Evolutionary conservation across 2,797 vertebrate genomes (phyloP), one percentile per base, ranked within the genome.

Genomic region (Alauda arvensis): DNA sequence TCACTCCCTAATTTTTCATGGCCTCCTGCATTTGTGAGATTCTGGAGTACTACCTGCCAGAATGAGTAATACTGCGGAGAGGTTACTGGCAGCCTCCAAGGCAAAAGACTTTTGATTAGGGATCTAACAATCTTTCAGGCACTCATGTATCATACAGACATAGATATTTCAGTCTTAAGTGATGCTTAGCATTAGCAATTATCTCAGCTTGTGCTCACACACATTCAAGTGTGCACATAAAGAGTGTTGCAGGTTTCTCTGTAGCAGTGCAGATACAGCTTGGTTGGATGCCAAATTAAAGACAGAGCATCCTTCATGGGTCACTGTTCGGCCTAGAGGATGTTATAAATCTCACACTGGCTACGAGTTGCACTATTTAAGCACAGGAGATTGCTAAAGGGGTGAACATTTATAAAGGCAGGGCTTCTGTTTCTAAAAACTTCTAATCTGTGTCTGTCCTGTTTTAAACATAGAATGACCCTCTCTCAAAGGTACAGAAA

Each of bases 281-380:
- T 91, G 78, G 77, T 72, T 89, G 63, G 55, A 69, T 93, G 77
- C 74, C 87, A 94, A 92, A 92, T 91, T 83, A 85, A 92, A 95
- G 76, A 82, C 83, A 76, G 78, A 89, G 59, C 66, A 94, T 91
- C 92, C 65, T 91, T 92, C 83, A 90, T 1, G 86, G 94, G 93
- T 96, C 94, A 96, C 85, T 91, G 93, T 95, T 82, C 83, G 78
- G 59, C 62, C 84, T 93, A 79, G 83, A 81, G 87, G 80, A 57
- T n/a, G 34, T 82, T 95, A 83, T 94, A 95, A 95, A 95, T 94
- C 77, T 96, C 59, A 70, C 63, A 52, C 77, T 86, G 84, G 67
- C 59, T 94, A 85, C 49, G 70, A 82, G 87, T 91, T 84, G 57
- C 80, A 94, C 91, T 94, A 80, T 87, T 95, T 94, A 90, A 93